Base-by-base conservation (phyloP, 2,888 invertebrate species). In the Argynnis bischoffii region DNA sequence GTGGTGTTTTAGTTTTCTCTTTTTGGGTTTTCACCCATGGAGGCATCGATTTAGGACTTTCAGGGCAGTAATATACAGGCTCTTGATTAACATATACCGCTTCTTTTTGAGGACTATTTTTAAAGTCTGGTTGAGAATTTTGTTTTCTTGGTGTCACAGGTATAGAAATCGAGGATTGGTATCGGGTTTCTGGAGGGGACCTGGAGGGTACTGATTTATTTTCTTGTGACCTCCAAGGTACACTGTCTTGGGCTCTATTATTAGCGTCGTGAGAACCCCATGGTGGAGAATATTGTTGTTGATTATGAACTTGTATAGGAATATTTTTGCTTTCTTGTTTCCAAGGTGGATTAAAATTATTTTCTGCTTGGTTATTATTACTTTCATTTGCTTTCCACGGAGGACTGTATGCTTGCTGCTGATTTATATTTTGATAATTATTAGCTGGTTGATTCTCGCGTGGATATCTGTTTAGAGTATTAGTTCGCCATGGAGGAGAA, bases 1-100 rank as follows among this genome's bases (percentile, higher is more conserved):
- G 93, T 35, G 92, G 92, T 51, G 92, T 92, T 76, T 91, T 92
- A 1, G 93, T 92, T 75, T 90, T 92, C 76, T 93, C 92, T 69
- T 92, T 92, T 71, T 92, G 92, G 21, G 90, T 84, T 75, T 89
- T 90, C 1, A 91, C 92, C 89, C 89, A 93, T 1, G 92, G 87
- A 54, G 93, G 90, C 67, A 92, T 83, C 15, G 89, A 82, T 69
- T 92, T 89, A 2, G 92, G 90, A 75, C 91, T 93, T 5, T 90
- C 93, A 2, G 92, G 89, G 67, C 90, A 91, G 67, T 81, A 91
- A 74, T 85, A 92, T 0, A 91, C 87, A 51, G 92, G 92, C 74
- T 92, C 91, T 72, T 92, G 87, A 69, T 87, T 92, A 0, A 92
- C 87, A 64, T 91, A 92, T 0, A 92, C 92, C 1, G 79, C 87